Percentiles rank a stretch among this genome's conserved stretches.
Conservation (phyloP, 2,888 invertebrate genomes). For the Drosophila eohydei region DNA sequence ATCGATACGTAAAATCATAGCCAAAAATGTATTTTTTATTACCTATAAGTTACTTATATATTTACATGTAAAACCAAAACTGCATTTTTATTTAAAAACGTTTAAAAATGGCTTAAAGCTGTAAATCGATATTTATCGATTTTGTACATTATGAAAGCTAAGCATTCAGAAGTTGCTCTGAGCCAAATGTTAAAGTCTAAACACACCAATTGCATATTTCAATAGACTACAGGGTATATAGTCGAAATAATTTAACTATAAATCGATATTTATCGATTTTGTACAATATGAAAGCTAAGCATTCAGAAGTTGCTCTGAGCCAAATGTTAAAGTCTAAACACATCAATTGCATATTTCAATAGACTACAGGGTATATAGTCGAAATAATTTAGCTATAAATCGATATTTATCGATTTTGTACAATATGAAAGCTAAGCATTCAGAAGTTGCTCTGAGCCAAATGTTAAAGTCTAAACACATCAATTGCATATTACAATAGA, state of each 20-base stretch:
- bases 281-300: not conserved
- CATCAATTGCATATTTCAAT: no score
- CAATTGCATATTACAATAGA: not conserved
- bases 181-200: not conserved
- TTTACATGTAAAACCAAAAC: no score
- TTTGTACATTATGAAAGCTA: not conserved
- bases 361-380: not conserved
- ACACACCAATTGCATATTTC: no score
- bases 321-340: not conserved
- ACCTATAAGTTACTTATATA: no score
- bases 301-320: not conserved
- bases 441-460: not conserved
- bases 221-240: not conserved
- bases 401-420: not conserved
- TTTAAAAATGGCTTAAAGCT: no score
- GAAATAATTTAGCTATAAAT: not conserved
- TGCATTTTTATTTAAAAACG: no score
- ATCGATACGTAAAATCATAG: no score
- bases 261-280: conserved; percentile 1
- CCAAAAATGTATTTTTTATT: no score
- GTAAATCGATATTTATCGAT: conserved; percentile 3
- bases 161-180: not conserved
- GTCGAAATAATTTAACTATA: not conserved
- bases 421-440: not conserved
- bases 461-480: not conserved